Evolutionary conservation across 2,113 vertebrate species (phyloP), one percentile per base, ranked within the genome.

Genomic region (Hiodon tergisus): DNA sequence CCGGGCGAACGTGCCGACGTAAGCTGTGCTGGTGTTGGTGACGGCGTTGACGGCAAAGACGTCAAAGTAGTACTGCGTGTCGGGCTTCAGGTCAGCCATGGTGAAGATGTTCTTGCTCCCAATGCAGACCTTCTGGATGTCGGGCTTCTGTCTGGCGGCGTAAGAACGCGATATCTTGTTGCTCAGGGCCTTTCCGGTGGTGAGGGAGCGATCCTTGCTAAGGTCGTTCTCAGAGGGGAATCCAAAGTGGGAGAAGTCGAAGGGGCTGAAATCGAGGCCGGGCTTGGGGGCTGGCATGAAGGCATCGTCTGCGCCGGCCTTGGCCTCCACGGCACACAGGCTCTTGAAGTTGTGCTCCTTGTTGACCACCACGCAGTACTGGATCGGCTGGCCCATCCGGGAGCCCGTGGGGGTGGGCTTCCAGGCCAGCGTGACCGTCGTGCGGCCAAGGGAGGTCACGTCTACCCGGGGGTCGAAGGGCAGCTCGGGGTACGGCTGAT

Each of bases 341-440:
- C 97, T 99, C 86, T 99, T 99, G 85, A 99, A 98, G 79, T 99
- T 99, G 89, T 99, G 97, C 71, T 98, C 95, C 63, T 94, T 96
- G 86, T 94, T 98, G 86, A 98, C 90, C 59, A 99, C 96, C 13
- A 98, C 93, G 4, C 97, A 99, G 76, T 99, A 98, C 77, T 95
- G 94, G 16, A 96, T 90, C 1, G 97, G 95, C 78, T 96, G 96
- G 60, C 89, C 92, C 87, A 98, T 88, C 51, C 95, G 71, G 0
- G 90, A 92, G 55, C 94, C 91, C 0, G 95, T 98, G 17, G 96
- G 97, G 1, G 95, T 99, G 0, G 95, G 95, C 55, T 99, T 99
- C 97, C 97, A 99, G 0, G 95, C 94, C 83, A 99, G 83, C 0
- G 96, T 98, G 80, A 98, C 88, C 0, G 95, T 98, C 71, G 96